Base-by-base conservation (phyloP, 1,140 invertebrate species). In the Phocides pigmalion region DNA sequence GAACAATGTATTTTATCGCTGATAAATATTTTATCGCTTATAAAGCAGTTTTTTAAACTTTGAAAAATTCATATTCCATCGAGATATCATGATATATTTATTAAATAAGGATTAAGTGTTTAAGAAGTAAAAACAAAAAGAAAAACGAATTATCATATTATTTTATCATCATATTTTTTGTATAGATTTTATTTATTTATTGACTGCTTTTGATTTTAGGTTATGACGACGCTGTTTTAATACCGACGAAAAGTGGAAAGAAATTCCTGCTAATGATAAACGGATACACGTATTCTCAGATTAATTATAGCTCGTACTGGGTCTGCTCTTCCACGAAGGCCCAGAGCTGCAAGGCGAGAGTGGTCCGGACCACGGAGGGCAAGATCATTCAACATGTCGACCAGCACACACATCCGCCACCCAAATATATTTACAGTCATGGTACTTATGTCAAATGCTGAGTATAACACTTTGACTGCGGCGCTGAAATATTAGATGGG, bases 241-340 rank as follows among this genome's bases (percentile, higher is more conserved):
- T 82, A 62, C 70, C 73, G 4, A 68, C 75, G 2, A 47, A 59
- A 39, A 61, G 58, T 37, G 75, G 75, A 9, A 73, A 72, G 50
- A 75, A 76, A 32, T 66, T 51, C 16, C 59, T 80, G 3, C 25
- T 80, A 12, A 80, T 78, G 73, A n/a, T 80, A 39, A 47, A 74
- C 3, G 73, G 75, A 0, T 82, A 70, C 42, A 82, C 75, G 5
- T 78, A 73, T 58, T 80, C 68, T 16, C 77, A 78, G 68, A 59
- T 77, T 28, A 70, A 80, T 50, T 58, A 74, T 32, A 62, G 59
- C 16, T 2, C 22, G 0, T 44, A 46, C 28, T 59, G 56, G 56
- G 15, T 46, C 12, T 59, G 56, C 15, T 59, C 56, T 2, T 59
- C 56, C 0, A 67, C 61, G 15, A 59, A 47, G 41, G 14, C 42